Base-by-base conservation (phyloP, 1,140 invertebrate genomes). In the Microplitis demolitor region DNA sequence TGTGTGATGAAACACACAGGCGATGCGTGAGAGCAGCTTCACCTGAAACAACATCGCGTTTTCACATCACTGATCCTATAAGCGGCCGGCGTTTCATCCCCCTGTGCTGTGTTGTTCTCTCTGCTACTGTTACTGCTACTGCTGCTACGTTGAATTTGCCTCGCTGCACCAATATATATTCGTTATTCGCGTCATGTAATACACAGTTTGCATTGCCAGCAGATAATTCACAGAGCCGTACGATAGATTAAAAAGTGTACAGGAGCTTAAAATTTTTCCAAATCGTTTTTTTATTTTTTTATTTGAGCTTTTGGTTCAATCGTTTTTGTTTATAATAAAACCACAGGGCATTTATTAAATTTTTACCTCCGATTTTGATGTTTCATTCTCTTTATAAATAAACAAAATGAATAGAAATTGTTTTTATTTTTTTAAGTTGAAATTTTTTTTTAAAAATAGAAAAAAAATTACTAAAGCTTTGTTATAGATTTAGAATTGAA, bases 1-100 rank as follows among this genome's bases (percentile, higher is more conserved):
- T 31, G 56, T 33, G 9, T 33, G 24, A 58, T 24, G 39, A 45
- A 45, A 58, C 24, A 58, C 24, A 58, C 8, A 58, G 56, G 16
- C 82, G 78, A 79, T 76, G 82, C 80, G 83, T 85, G 83, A 84
- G 83, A 86, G 80, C 79, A 77, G 69, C 72, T 78, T 84, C 84
- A 85, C 84, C 85, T 86, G 85, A 85, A 86, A 86, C 82, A 86
- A 86, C 85, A 86, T 76, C 82, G 81, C 81, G 83, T 85, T 86
- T 85, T 83, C 85, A 83, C 82, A 85, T 85, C 83, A 79, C 82
- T 85, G 83, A 84, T 85, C 84, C 83, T 80, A 84, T 85, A 85
- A 85, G 83, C 84, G 68, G 82, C 81, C 24, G 33, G 35, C 56
- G 78, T 80, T 86, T 86, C 82, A 81, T 84, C 84, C 82, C 83